Conservation (phyloP, 2,113 vertebrate genomes). For the Proterorhinus semilunaris region DNA sequence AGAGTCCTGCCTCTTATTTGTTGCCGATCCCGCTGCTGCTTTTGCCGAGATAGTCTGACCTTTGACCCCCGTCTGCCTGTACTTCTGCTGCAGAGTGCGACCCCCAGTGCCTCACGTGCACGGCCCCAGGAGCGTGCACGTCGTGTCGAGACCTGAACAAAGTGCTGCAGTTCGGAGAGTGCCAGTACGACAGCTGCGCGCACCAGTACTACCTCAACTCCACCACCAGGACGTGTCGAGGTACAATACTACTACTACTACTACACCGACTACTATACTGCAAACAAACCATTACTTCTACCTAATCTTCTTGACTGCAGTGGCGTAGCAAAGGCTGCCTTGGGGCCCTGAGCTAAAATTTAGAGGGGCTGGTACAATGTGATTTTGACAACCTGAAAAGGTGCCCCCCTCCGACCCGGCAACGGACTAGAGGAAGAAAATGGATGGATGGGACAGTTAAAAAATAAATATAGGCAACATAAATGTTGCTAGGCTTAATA, state of each 20-base stretch:
- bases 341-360: too few species aligned
- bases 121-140: constrained; percentile 73
- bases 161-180: constrained; percentile 91
- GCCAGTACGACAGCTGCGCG: constrained; percentile 86
- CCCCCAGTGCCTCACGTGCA: constrained; percentile 83
- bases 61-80: background rate
- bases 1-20: background rate
- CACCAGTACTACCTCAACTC: constrained; percentile 91
- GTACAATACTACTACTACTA: constrained; percentile 65
- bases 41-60: background rate
- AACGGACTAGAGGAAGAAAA: too few species aligned
- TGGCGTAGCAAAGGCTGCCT: too few species aligned
- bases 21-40: background rate
- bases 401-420: too few species aligned
- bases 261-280: too few species aligned
- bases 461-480: too few species aligned
- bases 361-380: too few species aligned
- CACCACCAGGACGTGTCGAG: constrained; percentile 83
- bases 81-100: constrained; percentile 77
- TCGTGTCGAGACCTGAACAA: constrained; percentile 85
- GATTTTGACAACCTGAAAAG: too few species aligned
- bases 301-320: too few species aligned
- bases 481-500: too few species aligned
- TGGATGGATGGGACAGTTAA: too few species aligned
- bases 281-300: too few species aligned